phyloP scores from a whole-genome alignment of 2,113 vertebrate genomes.

The Mesocricetus auratus region DNA sequence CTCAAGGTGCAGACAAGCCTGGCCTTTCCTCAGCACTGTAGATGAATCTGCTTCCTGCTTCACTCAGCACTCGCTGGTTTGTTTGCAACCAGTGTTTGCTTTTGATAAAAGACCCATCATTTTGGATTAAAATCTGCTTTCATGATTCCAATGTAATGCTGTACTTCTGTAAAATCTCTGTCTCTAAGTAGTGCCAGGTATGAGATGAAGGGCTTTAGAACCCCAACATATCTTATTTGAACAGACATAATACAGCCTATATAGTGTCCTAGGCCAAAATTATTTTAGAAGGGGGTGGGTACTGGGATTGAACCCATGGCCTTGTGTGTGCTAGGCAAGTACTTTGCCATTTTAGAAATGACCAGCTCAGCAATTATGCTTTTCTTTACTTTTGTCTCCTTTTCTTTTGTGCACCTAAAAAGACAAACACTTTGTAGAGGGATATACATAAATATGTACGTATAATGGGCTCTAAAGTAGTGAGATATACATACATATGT shows the following conservation, averaged over 20 bases:
- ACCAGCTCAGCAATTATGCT: background rate
- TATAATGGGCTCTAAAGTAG: background rate
- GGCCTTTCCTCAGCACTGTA: background rate
- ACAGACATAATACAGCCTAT: background rate
- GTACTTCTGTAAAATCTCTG: background rate
- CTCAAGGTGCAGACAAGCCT: background rate
- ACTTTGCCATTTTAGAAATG: conserved; percentile 18
- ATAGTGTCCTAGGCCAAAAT: background rate
- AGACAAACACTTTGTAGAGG: background rate
- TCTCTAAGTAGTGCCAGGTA: background rate
- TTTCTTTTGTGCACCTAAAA: background rate
- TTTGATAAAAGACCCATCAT: background rate
- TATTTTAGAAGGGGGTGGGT: background rate
- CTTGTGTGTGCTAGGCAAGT: background rate
- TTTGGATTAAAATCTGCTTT: background rate
- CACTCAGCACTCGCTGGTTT: background rate
- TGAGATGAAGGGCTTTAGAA: background rate
- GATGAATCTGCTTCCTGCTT: background rate
- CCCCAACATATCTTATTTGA: background rate
- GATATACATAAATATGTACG: background rate
- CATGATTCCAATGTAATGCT: background rate
- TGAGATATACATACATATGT: background rate
- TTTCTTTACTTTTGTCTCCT: background rate
- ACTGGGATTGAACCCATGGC: background rate
- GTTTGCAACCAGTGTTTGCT: background rate